These are phyloP conservation scores for Platichthys stellatus DNA, from an alignment of 2,113 vertebrate genomes.

Conservation along the genomic window DNA sequence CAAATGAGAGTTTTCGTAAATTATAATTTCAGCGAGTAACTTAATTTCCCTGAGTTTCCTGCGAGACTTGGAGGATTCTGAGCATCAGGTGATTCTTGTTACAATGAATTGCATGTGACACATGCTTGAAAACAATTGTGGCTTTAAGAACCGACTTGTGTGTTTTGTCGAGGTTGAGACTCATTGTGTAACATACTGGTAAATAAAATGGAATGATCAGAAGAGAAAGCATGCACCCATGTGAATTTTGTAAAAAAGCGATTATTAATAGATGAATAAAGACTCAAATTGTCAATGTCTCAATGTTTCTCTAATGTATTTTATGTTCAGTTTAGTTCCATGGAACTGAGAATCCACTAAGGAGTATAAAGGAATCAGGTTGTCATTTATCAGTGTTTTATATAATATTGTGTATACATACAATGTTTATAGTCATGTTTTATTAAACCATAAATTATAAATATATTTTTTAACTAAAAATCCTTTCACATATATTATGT, in stretches of 20 bases:
- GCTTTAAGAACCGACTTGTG: neutral
- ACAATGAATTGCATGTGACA: slow-evolving; percentile 16
- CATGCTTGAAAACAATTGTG: slow-evolving; percentile 18
- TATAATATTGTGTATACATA: too few species aligned
- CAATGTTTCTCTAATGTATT: neutral
- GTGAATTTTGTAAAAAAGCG: slow-evolving; percentile 75
- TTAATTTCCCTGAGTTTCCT: slow-evolving; percentile 15
- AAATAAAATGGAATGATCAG: slow-evolving; percentile 21
- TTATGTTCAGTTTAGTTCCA: neutral
- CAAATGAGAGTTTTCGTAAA: slow-evolving; percentile 9
- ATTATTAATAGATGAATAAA: slow-evolving; percentile 70
- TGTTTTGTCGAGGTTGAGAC: slow-evolving; percentile 14
- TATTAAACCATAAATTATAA: too few species aligned
- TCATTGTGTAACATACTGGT: neutral
- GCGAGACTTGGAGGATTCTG: slow-evolving; percentile 22
- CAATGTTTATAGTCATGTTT: too few species aligned
- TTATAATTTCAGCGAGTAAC: neutral
- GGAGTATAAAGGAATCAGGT: too few species aligned
- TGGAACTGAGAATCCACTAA: neutral
- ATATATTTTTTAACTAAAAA: too few species aligned
- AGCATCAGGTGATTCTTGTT: slow-evolving; percentile 23
- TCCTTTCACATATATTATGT: too few species aligned
- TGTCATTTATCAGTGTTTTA: too few species aligned
- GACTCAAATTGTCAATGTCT: slow-evolving; percentile 31
- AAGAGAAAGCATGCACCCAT: slow-evolving; percentile 34